A percentile compares a stretch with the other conserved stretches of the same genome.
Evolutionary conservation across 2,797 vertebrate species (phyloP).

Genomic region (Microcaecilia unicolor): DNA sequence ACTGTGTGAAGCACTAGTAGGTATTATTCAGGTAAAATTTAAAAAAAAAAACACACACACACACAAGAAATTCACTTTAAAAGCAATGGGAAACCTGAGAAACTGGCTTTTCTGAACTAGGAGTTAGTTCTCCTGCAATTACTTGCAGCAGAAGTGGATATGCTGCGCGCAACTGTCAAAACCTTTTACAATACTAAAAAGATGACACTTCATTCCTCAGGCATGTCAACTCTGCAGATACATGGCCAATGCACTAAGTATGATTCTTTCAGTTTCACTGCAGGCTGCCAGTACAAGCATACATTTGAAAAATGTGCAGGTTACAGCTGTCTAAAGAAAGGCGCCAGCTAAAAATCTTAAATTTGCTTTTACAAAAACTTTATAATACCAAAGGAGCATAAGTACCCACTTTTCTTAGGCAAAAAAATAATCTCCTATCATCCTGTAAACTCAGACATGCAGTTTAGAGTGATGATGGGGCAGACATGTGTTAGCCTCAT

Average conservation of each 20-base stretch:
- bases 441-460: no score
- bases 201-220: slow-evolving; percentile 1
- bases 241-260: no score
- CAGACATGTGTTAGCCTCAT: slow-evolving; percentile 56
- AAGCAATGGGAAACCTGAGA: slow-evolving; percentile 24
- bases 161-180: slow-evolving; percentile 12
- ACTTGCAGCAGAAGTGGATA: slow-evolving; percentile 17
- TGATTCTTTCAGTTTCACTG: no score
- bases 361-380: no score
- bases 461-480: slow-evolving; percentile 49
- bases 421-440: no score
- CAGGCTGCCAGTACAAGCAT: no score
- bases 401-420: no score
- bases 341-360: no score
- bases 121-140: no score
- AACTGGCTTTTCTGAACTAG: slow-evolving; percentile 25
- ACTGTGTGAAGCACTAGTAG: slow-evolving; percentile 57
- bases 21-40: slow-evolving; percentile 54
- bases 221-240: neutral
- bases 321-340: no score
- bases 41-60: slow-evolving; percentile 33
- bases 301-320: no score
- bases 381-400: no score
- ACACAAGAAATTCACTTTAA: slow-evolving; percentile 40
- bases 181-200: slow-evolving; percentile 5